These are phyloP conservation scores for Dasysyrphus tricinctus DNA, from an alignment of 2,888 invertebrate genomes.

Conservation along the genomic window DNA sequence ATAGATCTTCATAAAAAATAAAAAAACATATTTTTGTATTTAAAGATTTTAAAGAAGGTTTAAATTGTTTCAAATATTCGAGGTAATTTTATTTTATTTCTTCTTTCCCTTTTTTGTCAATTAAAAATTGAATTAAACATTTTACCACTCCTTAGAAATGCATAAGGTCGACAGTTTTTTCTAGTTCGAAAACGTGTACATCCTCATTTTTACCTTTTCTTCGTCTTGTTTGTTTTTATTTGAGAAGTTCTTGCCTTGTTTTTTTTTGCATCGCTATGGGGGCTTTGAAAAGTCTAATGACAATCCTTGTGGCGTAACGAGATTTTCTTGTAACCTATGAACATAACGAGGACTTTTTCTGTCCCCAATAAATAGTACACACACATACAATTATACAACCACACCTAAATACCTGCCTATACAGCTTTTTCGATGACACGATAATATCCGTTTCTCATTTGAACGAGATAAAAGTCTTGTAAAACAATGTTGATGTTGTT, in stretches of 20 bases:
- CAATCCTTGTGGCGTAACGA: constrained; percentile 43
- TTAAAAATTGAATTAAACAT: constrained; percentile 10
- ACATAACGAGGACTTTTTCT: not conserved
- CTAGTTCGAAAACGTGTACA: not conserved
- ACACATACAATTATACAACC: constrained; percentile 20
- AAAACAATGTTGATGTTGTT: constrained; percentile 71
- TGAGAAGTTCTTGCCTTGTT: constrained; percentile 54
- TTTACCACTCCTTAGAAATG: constrained; percentile 6
- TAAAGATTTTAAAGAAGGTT: too few species aligned
- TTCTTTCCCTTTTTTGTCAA: not conserved
- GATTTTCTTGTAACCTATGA: constrained; percentile 18
- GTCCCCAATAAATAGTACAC: not conserved
- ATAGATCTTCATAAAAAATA: too few species aligned
- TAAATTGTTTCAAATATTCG: not conserved
- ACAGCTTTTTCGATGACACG: constrained; percentile 59
- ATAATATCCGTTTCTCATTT: constrained; percentile 71
- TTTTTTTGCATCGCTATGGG: constrained; percentile 4
- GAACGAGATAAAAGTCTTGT: constrained; percentile 68
- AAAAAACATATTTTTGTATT: too few species aligned
- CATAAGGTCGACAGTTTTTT: not conserved
- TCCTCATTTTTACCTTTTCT: not conserved
- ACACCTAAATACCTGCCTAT: not conserved
- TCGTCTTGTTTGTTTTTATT: constrained; percentile 38
- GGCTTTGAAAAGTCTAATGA: constrained; percentile 28
- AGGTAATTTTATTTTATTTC: not conserved